Percentiles rank a stretch among this genome's conserved stretches.
Evolutionary conservation across 37 sponge, comb jelly and placozoan genomes (phyloP).

Genomic region (Ianthella basta): DNA sequence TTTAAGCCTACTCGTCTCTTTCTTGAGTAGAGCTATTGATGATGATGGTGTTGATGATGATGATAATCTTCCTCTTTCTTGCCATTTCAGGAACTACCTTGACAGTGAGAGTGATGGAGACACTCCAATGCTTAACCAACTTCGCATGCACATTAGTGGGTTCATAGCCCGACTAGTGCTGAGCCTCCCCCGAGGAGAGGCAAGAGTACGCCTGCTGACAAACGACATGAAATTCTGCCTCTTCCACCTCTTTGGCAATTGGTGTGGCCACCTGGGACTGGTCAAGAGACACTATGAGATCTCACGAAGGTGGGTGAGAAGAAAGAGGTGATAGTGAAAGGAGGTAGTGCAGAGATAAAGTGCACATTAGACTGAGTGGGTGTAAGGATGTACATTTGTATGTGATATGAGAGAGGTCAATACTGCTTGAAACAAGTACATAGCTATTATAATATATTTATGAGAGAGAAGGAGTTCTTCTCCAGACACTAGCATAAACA

Average conservation of each 20-base stretch:
- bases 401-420: neutral
- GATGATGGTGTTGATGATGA: too few species aligned
- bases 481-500: neutral
- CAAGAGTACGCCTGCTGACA: conserved; percentile 44
- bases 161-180: conserved; percentile 71
- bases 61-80: too few species aligned
- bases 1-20: too few species aligned
- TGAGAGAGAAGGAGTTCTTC: too few species aligned
- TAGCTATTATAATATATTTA: too few species aligned
- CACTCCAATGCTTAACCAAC: conserved; percentile 33
- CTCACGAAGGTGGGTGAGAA: conserved; percentile 29
- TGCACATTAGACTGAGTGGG: neutral
- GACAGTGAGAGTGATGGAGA: conserved; percentile 71
- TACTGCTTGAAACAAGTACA: neutral
- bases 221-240: conserved; percentile 55
- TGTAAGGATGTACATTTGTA: neutral
- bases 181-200: conserved; percentile 61
- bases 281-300: conserved; percentile 28
- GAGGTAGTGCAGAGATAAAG: neutral
- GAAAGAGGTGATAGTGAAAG: neutral
- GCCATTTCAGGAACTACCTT: conserved; percentile 51
- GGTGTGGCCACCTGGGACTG: conserved; percentile 73
- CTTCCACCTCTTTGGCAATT: conserved; percentile 73
- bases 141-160: conserved; percentile 62
- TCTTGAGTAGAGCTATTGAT: too few species aligned